phyloP scores from a whole-genome alignment of 2,113 vertebrate species.

The Gnathonemus echidnorhynchus region DNA sequence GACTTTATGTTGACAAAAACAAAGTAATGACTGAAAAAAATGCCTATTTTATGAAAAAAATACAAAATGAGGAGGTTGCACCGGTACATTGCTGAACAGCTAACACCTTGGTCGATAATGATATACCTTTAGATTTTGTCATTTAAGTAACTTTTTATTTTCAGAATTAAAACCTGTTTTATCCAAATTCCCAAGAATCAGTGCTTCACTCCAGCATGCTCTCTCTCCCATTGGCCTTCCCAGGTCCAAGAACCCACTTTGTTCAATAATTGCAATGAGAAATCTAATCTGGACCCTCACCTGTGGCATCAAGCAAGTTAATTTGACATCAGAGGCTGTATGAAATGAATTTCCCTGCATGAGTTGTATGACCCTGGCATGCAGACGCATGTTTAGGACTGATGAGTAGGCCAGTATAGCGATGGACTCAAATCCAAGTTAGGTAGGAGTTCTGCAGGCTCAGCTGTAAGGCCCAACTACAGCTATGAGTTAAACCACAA shows the following conservation, averaged over 20 bases:
- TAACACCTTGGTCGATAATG: no score
- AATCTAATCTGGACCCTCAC: background rate
- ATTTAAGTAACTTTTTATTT: no score
- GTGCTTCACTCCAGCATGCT: background rate
- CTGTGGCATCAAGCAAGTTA: background rate
- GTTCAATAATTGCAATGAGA: background rate
- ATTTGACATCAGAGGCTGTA: background rate
- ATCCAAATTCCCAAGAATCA: no score
- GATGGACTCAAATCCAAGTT: background rate
- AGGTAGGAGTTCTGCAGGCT: background rate
- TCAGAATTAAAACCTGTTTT: no score
- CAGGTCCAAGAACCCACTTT: background rate
- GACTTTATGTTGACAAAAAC: no score
- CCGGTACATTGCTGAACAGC: no score
- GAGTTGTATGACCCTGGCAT: background rate
- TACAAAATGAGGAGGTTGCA: no score
- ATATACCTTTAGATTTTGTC: no score
- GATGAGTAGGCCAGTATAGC: background rate
- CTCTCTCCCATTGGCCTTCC: background rate
- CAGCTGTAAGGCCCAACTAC: background rate
- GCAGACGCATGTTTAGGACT: background rate
- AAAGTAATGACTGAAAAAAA: no score
- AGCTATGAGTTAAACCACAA: background rate
- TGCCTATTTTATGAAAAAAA: no score
- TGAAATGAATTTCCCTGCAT: background rate